Evolutionary conservation across 2,113 vertebrate species (phyloP).

Genomic region (Rhinichthys klamathensis): DNA sequence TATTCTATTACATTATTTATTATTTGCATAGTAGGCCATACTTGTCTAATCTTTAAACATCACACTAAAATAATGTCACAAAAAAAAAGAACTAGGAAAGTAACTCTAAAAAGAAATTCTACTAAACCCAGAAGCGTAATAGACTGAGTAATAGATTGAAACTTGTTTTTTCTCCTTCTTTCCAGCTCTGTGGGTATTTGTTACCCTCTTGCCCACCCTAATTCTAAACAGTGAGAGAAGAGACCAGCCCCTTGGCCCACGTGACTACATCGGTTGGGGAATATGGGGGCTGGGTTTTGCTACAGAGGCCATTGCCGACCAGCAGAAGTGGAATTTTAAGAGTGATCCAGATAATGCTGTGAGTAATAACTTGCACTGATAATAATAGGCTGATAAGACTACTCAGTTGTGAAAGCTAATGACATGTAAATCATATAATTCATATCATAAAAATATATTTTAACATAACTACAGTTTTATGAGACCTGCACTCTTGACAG

Average conservation of each 20-base stretch:
- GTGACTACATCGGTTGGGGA: constrained; percentile 79
- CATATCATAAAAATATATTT: neutral
- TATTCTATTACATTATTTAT: neutral
- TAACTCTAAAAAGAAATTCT: neutral
- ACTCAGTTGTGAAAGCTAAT: neutral
- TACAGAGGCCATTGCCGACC: constrained; percentile 77
- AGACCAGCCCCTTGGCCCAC: constrained; percentile 70
- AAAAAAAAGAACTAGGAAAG: neutral
- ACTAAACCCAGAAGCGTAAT: neutral
- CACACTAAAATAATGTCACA: too few relatives aligned
- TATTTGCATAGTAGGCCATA: too few relatives aligned
- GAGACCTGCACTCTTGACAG: neutral
- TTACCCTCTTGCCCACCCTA: constrained; percentile 81
- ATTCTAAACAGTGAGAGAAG: constrained; percentile 76
- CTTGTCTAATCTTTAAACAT: too few relatives aligned
- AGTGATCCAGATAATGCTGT: constrained; percentile 76
- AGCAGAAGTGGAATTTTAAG: constrained; percentile 83
- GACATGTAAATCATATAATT: neutral
- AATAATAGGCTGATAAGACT: neutral
- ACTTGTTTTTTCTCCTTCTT: neutral
- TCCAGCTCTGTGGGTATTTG: constrained; percentile 80
- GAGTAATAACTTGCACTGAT: constrained; percentile 56
- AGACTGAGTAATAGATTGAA: neutral
- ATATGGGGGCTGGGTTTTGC: constrained; percentile 78
- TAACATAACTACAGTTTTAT: neutral